Evolutionary conservation across 2,797 vertebrate genomes (phyloP), one percentile per base, ranked within the genome.

Genomic region (Poecilia wingei): DNA sequence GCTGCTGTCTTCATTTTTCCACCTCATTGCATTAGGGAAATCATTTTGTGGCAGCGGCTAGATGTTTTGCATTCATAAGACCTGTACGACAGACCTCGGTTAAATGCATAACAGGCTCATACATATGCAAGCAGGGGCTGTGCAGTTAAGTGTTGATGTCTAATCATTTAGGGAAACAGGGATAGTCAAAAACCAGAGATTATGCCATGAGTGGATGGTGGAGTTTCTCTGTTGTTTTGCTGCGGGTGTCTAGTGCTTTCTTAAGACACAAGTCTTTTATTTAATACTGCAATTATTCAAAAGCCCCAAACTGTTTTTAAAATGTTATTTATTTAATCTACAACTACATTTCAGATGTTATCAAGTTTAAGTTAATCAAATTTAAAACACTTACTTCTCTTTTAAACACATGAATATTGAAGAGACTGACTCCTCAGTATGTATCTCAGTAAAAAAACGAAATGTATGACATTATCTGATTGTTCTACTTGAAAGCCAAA

Each of bases 1-100:
- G 28, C 72, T 79, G 70, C 80, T 59, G 46, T 18, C 20, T 72
- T 86, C 0, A 45, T 80, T 89, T 89, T 83, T 82, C 76, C 79
- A 73, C 79, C 78, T 83, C 85, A 31, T 68, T 88, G 83, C 39
- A 13, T 69, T 43, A 43, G 20, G 39, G 76, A 79, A 83, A 80
- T 87, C 16, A 18, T 82, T 87, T 88, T 80, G 43, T 31, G 76
- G 72, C 13, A 87, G 49, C 79, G 75, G 20, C 69, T 10, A 78
- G 76, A 69, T 25, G 39, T 43, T 69, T 25, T 39, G 3, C 79
- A 69, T 79, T 39, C 25, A 3, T 4, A 86, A 55, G 47, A 43
- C 75, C 69, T 61, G 72, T 49, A 39, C 49, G 22, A 43, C 39
- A 68, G 64, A 41, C 64, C 64, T 41, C 9, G 20, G 20, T 41